Evolutionary conservation across 2,797 vertebrate species (phyloP).

Genomic region (Carcharodon carcharias): DNA sequence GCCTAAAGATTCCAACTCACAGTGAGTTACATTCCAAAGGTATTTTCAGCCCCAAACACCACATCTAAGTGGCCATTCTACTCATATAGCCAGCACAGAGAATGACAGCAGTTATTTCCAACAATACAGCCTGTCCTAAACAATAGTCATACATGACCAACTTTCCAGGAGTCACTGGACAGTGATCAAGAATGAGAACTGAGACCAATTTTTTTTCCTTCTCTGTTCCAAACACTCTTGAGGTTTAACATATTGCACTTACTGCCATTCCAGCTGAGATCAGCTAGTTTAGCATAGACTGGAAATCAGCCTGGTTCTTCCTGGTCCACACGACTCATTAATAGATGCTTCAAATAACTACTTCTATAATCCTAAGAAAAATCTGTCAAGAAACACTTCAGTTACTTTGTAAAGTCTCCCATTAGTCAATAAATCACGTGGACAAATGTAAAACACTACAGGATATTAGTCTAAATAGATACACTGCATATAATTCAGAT

Average conservation of each 20-base stretch:
- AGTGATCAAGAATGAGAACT: background rate
- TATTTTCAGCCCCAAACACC: background rate
- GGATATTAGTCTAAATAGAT: background rate
- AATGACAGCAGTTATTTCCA: background rate
- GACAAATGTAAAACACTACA: background rate
- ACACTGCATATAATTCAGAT: background rate
- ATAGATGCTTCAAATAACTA: background rate
- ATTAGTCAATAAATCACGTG: background rate
- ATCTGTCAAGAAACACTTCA: background rate
- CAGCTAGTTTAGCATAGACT: background rate
- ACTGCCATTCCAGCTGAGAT: background rate
- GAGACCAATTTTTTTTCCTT: background rate
- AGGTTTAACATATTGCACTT: background rate
- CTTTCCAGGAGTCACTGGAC: background rate
- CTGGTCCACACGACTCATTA: background rate
- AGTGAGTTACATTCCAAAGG: background rate
- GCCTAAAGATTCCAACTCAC: background rate
- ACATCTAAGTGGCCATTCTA: background rate
- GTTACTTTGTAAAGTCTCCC: background rate
- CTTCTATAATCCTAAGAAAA: background rate
- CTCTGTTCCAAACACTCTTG: background rate
- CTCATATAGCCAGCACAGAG: background rate
- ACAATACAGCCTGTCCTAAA: background rate
- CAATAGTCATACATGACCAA: background rate
- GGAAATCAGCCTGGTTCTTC: background rate